Percentiles rank a stretch among this genome's conserved stretches.
Conservation (phyloP, 2,797 vertebrate genomes). For the Acipenser ruthenus region DNA sequence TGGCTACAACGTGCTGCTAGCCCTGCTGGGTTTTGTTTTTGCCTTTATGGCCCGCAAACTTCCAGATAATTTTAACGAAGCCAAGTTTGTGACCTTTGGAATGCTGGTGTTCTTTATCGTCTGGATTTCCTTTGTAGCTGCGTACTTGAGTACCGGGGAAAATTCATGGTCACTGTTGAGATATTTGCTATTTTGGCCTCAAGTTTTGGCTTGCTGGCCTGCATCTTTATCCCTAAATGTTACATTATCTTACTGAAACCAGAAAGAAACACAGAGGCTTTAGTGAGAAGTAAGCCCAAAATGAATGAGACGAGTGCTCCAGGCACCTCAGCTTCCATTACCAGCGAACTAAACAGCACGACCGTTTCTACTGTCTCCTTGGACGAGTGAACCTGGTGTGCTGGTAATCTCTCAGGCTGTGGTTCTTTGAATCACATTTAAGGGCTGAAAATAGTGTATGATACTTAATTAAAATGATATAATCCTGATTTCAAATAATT, state of each 20-base stretch:
- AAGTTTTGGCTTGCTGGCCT: constrained; percentile 73
- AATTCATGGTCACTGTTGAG: constrained; percentile 81
- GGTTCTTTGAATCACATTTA: no score
- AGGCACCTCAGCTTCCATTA: constrained; percentile 60
- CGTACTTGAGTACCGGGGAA: constrained; percentile 78
- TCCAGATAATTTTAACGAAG: constrained; percentile 74
- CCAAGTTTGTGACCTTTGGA: constrained; percentile 71
- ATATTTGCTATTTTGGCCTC: constrained; percentile 81
- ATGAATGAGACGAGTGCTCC: constrained; percentile 45
- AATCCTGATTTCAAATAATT: no score
- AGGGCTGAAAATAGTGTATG: no score
- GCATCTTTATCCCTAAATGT: constrained; percentile 77
- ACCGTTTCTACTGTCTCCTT: constrained; percentile 45
- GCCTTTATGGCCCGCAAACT: constrained; percentile 65
- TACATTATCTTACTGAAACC: constrained; percentile 75
- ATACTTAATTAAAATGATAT: no score
- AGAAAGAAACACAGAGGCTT: constrained; percentile 66
- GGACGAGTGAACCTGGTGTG: constrained; percentile 40
- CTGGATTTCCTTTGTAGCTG: constrained; percentile 80
- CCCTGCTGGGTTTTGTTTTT: constrained; percentile 66
- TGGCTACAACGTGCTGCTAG: constrained; percentile 68
- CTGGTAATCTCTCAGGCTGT: no score
- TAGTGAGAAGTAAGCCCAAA: constrained; percentile 41
- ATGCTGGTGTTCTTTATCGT: constrained; percentile 81
- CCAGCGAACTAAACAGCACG: constrained; percentile 50